Evolutionary conservation across 2,113 vertebrate species (phyloP).

Genomic region (Triplophysa siluroides): DNA sequence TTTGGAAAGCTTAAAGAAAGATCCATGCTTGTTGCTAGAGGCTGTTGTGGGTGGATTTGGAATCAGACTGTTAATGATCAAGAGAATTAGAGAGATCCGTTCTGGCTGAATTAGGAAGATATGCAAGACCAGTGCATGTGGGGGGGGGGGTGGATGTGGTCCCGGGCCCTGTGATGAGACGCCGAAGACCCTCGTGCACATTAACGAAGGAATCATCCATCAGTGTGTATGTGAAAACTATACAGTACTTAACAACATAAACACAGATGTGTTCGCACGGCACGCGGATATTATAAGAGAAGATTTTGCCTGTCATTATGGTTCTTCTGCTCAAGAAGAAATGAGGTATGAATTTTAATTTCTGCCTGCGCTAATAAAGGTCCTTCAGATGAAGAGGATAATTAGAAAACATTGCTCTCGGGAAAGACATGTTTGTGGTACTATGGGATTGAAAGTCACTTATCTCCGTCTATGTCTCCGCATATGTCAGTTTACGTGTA

Average conservation of each 20-base stretch:
- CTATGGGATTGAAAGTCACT: slow-evolving; percentile 54
- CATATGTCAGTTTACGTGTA: slow-evolving; percentile 17
- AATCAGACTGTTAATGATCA: not conserved
- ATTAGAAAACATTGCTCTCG: slow-evolving; percentile 49
- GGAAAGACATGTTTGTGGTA: slow-evolving; percentile 51
- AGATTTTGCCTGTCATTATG: not conserved
- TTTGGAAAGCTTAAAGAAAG: slow-evolving; percentile 14
- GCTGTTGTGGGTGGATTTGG: slow-evolving; percentile 4
- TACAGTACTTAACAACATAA: not conserved
- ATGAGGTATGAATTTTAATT: slow-evolving; percentile 46
- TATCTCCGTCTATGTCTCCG: slow-evolving; percentile 31
- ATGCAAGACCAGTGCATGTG: not conserved
- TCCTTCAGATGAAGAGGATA: slow-evolving; percentile 37
- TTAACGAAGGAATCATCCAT: too few species aligned
- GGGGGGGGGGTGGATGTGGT: too few species aligned
- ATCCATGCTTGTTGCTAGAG: slow-evolving; percentile 2
- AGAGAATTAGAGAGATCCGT: slow-evolving; percentile 8
- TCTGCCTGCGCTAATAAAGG: slow-evolving; percentile 27
- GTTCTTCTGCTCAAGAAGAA: slow-evolving; percentile 33
- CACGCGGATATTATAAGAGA: not conserved
- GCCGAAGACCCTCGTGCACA: not conserved
- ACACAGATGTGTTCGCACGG: slow-evolving; percentile 47
- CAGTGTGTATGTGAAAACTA: not conserved
- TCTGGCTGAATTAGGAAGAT: slow-evolving; percentile 5
- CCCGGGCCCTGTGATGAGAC: too few species aligned